Percentiles rank a stretch among this genome's conserved stretches.
Evolutionary conservation across 2,888 invertebrate species (phyloP).

Genomic region (Cephus pygmeus): DNA sequence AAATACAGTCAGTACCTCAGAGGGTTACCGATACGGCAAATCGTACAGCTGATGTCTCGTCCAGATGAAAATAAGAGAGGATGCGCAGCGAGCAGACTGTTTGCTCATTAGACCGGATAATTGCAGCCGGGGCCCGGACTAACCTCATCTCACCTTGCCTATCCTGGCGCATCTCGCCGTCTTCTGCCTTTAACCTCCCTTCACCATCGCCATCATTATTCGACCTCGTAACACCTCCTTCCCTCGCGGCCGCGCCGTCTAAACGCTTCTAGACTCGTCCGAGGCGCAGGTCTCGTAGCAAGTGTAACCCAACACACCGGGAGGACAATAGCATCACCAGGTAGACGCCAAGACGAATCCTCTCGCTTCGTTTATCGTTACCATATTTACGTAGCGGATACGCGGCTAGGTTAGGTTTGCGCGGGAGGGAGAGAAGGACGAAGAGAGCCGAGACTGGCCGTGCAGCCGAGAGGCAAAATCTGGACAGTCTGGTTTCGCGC

Average conservation of each 20-base stretch:
- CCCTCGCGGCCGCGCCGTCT: slow-evolving; percentile 11
- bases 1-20: slow-evolving; percentile 20
- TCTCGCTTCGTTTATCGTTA: neutral
- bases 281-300: neutral
- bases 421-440: neutral
- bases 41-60: neutral
- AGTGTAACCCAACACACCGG: neutral
- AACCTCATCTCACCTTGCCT: slow-evolving; percentile 41
- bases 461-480: neutral
- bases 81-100: slow-evolving; percentile 56
- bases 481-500: neutral
- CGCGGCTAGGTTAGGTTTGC: neutral
- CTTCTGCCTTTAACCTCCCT: neutral
- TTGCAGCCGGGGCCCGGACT: slow-evolving; percentile 56
- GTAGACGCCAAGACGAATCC: neutral
- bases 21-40: slow-evolving; percentile 2
- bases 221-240: neutral
- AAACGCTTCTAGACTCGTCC: neutral
- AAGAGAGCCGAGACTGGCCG: neutral
- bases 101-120: slow-evolving; percentile 65
- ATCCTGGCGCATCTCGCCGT: slow-evolving; percentile 24
- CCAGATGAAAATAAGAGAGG: slow-evolving; percentile 28
- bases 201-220: neutral
- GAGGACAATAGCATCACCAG: neutral
- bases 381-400: neutral